Conservation (phyloP, 2,888 invertebrate genomes). For the Frankliniella fusca region DNA sequence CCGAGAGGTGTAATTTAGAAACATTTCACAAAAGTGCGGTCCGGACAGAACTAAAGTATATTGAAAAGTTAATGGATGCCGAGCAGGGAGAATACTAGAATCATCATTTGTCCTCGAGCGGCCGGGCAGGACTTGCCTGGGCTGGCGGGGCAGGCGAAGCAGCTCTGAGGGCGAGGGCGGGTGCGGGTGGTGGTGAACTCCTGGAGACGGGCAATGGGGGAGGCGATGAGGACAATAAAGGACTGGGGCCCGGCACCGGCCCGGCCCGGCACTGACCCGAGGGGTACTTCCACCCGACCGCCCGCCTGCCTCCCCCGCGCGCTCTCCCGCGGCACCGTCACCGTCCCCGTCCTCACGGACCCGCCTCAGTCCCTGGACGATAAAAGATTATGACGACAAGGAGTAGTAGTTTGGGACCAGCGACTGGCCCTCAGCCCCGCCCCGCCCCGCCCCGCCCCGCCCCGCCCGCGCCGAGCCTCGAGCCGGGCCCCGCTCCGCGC, state of each 20-base stretch:
- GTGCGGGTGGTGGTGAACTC: constrained; percentile 32
- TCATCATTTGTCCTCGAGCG: neutral
- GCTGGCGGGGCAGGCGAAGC: neutral
- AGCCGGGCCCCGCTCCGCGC: too few species aligned
- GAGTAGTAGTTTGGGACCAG: neutral
- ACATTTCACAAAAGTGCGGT: constrained; percentile 23
- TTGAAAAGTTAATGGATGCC: constrained; percentile 20
- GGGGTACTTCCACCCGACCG: neutral
- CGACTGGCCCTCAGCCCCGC: neutral
- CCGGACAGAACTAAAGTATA: constrained; percentile 21
- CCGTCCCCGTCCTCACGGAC: too few species aligned
- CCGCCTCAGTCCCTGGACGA: neutral
- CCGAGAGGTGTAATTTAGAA: constrained; percentile 19
- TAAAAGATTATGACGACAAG: neutral
- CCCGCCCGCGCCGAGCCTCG: too few species aligned
- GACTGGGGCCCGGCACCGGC: neutral
- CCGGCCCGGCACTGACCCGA: neutral
- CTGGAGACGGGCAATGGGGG: constrained; percentile 12
- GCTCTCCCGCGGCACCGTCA: too few species aligned
- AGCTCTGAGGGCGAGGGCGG: constrained; percentile 28
- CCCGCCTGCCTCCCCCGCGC: neutral
- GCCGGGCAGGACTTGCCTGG: neutral
- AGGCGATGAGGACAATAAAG: constrained; percentile 19
- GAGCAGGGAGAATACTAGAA: neutral
- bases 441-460: too few species aligned